These are phyloP conservation scores for Cosmopolites sordidus DNA, from an alignment of 2,888 invertebrate genomes.

Conservation along the genomic window DNA sequence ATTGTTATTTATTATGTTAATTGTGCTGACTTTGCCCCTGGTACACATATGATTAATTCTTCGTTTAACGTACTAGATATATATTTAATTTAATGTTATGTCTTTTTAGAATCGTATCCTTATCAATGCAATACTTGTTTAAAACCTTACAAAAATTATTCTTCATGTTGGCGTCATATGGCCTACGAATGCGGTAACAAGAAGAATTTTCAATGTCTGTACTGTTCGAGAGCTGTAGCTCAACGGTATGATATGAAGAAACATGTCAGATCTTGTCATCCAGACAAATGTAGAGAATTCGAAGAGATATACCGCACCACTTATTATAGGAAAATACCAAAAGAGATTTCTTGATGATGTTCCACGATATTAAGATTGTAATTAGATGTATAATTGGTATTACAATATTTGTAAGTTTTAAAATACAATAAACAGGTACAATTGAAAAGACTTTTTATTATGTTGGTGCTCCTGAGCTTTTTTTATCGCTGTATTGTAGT, in stretches of 20 bases:
- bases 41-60: too few species aligned
- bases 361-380: too few species aligned
- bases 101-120: background rate
- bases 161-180: conserved; percentile 24
- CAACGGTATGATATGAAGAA: conserved; percentile 27
- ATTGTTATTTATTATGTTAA: too few species aligned
- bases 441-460: too few species aligned
- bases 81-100: too few species aligned
- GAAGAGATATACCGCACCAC: conserved; percentile 20
- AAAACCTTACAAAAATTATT: conserved; percentile 22
- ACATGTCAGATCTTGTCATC: conserved; percentile 21
- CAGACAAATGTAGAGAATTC: conserved; percentile 20
- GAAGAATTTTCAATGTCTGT: conserved; percentile 29
- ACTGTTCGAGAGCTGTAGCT: conserved; percentile 20
- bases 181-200: conserved; percentile 33
- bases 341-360: background rate
- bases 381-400: too few species aligned
- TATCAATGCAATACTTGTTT: conserved; percentile 17
- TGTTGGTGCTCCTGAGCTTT: too few species aligned
- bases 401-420: too few species aligned
- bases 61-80: too few species aligned
- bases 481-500: too few species aligned
- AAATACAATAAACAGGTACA: too few species aligned
- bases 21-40: too few species aligned
- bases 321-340: conserved; percentile 21